Conservation (phyloP, 2,888 invertebrate species). For the Drosophila tanythrix region DNA sequence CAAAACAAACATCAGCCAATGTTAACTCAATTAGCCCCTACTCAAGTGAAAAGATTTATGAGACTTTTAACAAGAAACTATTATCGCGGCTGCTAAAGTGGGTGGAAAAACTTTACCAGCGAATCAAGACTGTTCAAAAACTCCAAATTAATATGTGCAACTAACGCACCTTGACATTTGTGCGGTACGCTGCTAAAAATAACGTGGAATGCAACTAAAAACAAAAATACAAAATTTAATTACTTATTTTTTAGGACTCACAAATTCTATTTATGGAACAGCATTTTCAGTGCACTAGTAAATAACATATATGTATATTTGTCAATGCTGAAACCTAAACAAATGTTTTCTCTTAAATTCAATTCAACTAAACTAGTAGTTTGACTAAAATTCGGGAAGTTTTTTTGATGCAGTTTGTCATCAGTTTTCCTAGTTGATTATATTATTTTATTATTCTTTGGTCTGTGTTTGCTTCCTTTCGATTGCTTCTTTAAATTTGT, state of each 20-base stretch:
- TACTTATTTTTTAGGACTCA: constrained; percentile 17
- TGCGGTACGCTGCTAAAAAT: constrained; percentile 18
- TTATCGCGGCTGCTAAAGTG: constrained; percentile 49
- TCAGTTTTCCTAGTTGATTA: neutral
- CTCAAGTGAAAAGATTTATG: constrained; percentile 56
- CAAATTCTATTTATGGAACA: constrained; percentile 13
- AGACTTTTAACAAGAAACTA: constrained; percentile 10
- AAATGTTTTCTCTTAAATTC: neutral
- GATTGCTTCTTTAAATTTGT: constrained; percentile 51
- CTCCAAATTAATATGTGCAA: constrained; percentile 25
- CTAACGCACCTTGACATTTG: constrained; percentile 65
- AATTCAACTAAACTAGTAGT: neutral
- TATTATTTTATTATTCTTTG: constrained; percentile 1
- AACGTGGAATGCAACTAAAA: constrained; percentile 26
- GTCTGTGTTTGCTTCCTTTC: constrained; percentile 14
- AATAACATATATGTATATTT: constrained; percentile 6
- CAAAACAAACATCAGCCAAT: constrained; percentile 37
- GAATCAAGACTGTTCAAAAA: constrained; percentile 12
- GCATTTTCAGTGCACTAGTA: constrained; percentile 10
- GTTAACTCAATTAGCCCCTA: constrained; percentile 69
- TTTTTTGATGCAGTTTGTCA: neutral
- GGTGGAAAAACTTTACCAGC: constrained; percentile 28
- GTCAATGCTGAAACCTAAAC: neutral
- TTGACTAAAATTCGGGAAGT: neutral
- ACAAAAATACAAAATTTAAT: constrained; percentile 32